Evolutionary conservation across 2,888 invertebrate genomes (phyloP).

Genomic region (Acanthosepion esculentum): DNA sequence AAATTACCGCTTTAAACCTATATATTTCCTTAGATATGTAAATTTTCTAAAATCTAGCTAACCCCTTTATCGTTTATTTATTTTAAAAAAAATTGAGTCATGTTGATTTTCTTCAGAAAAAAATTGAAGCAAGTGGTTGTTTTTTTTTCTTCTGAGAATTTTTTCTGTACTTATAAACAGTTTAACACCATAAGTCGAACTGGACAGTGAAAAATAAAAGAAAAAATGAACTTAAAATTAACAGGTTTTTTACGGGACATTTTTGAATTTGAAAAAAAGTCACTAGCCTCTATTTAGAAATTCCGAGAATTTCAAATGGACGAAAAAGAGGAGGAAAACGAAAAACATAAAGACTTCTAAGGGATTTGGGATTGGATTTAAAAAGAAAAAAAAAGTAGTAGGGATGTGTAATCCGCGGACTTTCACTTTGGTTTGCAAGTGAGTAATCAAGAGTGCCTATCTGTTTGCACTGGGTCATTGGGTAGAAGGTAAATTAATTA

Average conservation of each 20-base stretch:
- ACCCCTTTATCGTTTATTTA: too few relatives aligned
- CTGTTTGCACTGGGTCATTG: too few relatives aligned
- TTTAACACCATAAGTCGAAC: not conserved
- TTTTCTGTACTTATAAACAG: not conserved
- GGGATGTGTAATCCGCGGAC: not conserved
- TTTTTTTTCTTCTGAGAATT: not conserved
- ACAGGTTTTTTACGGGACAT: not conserved
- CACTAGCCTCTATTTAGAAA: too few relatives aligned
- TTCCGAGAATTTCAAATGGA: too few relatives aligned
- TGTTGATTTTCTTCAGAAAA: too few relatives aligned
- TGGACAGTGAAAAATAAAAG: not conserved
- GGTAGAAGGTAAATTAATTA: not conserved
- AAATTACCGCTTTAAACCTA: too few relatives aligned
- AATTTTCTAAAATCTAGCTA: too few relatives aligned
- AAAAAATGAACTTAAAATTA: not conserved
- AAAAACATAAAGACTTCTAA: too few relatives aligned
- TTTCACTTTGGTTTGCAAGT: not conserved
- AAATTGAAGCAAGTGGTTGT: not conserved
- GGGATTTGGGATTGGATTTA: not conserved
- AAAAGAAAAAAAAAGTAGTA: not conserved
- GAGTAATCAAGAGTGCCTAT: not conserved
- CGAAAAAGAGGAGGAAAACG: too few relatives aligned
- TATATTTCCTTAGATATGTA: too few relatives aligned
- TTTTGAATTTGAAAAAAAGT: not conserved
- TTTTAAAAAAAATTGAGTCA: too few relatives aligned